Conservation (phyloP, 2,113 vertebrate genomes). For the Catharus minimus region DNA sequence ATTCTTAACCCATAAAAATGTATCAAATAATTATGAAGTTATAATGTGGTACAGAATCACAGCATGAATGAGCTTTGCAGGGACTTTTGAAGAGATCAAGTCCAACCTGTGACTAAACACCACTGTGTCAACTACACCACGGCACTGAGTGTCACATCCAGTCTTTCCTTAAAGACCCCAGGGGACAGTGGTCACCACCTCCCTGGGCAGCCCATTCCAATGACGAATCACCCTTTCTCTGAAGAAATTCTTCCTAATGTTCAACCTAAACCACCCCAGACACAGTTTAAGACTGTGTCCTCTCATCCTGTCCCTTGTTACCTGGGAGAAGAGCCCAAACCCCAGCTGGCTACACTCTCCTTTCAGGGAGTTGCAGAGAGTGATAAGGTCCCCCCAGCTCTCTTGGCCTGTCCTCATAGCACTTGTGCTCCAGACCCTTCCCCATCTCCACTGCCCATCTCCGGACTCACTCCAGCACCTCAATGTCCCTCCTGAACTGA, state of each 20-base stretch:
- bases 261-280: background rate
- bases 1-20: background rate
- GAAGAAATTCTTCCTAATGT: background rate
- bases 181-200: background rate
- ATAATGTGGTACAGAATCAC: background rate
- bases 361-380: background rate
- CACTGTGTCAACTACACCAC: background rate
- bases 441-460: no score
- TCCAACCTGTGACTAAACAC: background rate
- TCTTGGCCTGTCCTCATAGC: fast-evolving
- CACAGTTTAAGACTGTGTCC: background rate
- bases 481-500: no score
- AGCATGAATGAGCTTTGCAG: background rate
- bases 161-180: background rate
- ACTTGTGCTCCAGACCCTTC: background rate
- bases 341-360: background rate
- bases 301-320: no score
- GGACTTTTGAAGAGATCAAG: background rate
- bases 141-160: background rate
- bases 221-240: background rate
- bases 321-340: background rate
- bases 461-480: no score
- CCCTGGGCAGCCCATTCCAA: background rate
- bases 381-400: background rate
- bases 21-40: background rate